Evolutionary conservation across 2,888 invertebrate genomes (phyloP).

Genomic region (Crematogaster levior): DNA sequence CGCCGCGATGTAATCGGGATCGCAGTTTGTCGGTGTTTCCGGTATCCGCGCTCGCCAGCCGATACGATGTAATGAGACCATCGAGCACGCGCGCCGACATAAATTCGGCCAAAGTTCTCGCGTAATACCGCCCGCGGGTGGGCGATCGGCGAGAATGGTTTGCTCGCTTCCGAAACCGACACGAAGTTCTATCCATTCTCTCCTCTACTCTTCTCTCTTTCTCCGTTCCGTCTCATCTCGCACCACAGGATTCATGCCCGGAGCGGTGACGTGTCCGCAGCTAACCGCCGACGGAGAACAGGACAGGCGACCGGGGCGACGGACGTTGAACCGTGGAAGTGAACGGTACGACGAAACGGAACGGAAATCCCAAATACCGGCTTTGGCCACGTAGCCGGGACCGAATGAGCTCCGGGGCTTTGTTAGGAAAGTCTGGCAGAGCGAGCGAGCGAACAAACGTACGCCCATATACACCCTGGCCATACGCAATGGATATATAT

Average conservation of each 20-base stretch:
- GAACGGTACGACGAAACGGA: constrained; percentile 23
- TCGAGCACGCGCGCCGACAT: constrained; percentile 48
- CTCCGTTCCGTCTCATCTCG: constrained; percentile 57
- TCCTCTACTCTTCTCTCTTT: neutral
- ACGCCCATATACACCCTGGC: constrained; percentile 9
- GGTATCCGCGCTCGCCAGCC: constrained; percentile 17
- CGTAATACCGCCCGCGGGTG: constrained; percentile 79
- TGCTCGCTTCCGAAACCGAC: constrained; percentile 17
- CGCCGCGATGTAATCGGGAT: constrained; percentile 36
- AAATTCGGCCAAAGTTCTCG: constrained; percentile 62
- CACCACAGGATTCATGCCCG: constrained; percentile 54
- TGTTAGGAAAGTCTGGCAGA: constrained; percentile 44
- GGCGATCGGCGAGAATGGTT: constrained; percentile 76
- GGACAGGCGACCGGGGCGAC: neutral
- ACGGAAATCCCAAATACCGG: constrained; percentile 56
- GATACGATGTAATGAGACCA: constrained; percentile 37
- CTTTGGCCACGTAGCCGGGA: constrained; percentile 63
- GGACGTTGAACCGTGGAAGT: constrained; percentile 28
- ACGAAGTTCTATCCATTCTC: constrained; percentile 41
- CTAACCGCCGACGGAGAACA: constrained; percentile 52
- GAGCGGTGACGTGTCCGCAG: constrained; percentile 59
- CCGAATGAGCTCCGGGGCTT: constrained; percentile 44
- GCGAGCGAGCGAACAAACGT: constrained; percentile 27
- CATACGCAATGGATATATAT: constrained; percentile 51
- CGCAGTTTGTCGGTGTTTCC: constrained; percentile 37